Evolutionary conservation across 1,140 invertebrate species (phyloP), one percentile per base, ranked within the genome.

Genomic region (Cepaea nemoralis): DNA sequence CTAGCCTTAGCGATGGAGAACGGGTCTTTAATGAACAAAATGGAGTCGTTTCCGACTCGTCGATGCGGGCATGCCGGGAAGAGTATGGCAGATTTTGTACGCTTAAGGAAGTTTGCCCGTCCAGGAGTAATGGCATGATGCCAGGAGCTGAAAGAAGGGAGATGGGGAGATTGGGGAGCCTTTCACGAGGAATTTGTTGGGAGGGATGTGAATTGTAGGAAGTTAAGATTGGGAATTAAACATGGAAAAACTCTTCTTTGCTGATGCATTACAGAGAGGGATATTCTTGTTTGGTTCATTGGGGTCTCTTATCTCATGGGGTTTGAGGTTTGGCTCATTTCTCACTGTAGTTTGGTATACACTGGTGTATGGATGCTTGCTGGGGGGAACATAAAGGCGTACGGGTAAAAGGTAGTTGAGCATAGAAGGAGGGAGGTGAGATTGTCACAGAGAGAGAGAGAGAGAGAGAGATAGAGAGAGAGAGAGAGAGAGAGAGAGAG

Each of bases 11-110:
- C 71, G 71, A 74, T 74, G 50, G 71, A 74, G 71, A 48, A 45
- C 71, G 31, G 71, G 71, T 48, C 71, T 74, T 74, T 74, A 74
- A 74, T 74, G 71, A 74, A 74, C 71, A 74, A 74, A 74, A 74
- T 74, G 71, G 71, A 74, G 71, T 42, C 71, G 71, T 74, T 74
- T 74, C 71, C 71, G 42, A 45, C 27, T 27, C 71, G 50, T 74
- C 71, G 42, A 31, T 33, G 39, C 40, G 39, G 12, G 71, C 27
- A 74, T 42, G 71, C 71, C 31, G 42, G 42, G 37, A 39, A 45
- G 39, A 45, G 42, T 48, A 33, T 45, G 71, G 71, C 71, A 74
- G 71, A 74, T 74, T 74, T 39, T 74, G 40, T 70, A 70, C 69
- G 35, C 69, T 70, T 70, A 70, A 70, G 69, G 37, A 70, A 37